Base-by-base conservation (phyloP, 2,888 invertebrate species). In the Dasypogon diadema region DNA sequence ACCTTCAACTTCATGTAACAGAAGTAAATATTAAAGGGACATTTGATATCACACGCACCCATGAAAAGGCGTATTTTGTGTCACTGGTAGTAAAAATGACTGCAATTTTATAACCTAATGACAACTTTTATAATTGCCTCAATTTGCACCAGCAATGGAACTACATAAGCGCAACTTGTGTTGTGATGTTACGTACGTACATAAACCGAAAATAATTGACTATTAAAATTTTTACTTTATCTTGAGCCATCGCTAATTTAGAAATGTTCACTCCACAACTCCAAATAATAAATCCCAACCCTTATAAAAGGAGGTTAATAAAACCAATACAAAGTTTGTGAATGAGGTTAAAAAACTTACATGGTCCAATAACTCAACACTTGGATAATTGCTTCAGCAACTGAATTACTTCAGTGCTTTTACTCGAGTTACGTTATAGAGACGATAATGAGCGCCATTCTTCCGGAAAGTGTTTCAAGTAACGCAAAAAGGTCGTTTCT, bases 281-380 rank as follows among this genome's bases (percentile, higher is more conserved):
- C 24, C n/a, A 55, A 6, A 5, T 55, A 24, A 30, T 30, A 30
- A 30, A 8, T 30, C 3, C 3, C 30, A 30, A 8, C 8, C 30
- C 3, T 30, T 42, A n/a, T n/a, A 34, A 42, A 42, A 60, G 34
- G 37, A 21, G 60, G 60, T 60, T 60, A 60, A 58, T 12, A 16
- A 34, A 60, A 60, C 18, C 18, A 16, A 8, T 24, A 65, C 18
- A 18, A 51, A 21, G 16, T 51, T 18, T 51, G 4, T 4, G 21
- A 65, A 65, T 14, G 65, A 65, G 65, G 65, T 65, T 65, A 65
- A 65, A 65, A 65, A 65, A 65, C 42, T 65, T 65, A 65, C 65
- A 65, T 65, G 65, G 65, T 65, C 65, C 65, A 65, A 65, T 65
- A 65, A 65, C 14, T 48, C 12, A 22, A 6, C 24, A 37, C 65